Evolutionary conservation across 2,113 vertebrate genomes (phyloP).

Genomic region (Probosciger aterrimus): DNA sequence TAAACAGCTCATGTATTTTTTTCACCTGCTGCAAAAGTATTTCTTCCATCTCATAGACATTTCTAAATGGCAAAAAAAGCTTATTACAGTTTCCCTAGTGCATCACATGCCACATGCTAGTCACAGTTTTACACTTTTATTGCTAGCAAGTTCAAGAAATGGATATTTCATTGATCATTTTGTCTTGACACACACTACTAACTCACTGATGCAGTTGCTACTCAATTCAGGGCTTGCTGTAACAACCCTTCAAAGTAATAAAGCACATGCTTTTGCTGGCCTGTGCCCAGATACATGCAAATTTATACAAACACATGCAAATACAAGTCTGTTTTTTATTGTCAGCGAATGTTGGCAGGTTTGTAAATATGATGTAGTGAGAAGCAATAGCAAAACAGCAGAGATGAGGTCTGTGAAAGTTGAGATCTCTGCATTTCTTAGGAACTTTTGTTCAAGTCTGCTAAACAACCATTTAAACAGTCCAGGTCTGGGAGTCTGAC

Average conservation of each 20-base stretch:
- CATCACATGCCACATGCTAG: neutral
- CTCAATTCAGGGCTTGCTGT: neutral
- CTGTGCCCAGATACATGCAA: slow-evolving; percentile 8
- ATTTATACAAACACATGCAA: slow-evolving; percentile 64
- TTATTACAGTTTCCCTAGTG: neutral
- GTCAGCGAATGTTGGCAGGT: neutral
- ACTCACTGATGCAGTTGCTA: neutral
- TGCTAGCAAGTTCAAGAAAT: neutral
- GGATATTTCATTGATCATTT: neutral
- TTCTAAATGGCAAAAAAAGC: neutral
- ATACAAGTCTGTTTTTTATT: neutral
- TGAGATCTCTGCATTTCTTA: neutral
- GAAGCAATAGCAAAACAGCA: neutral
- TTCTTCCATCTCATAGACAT: neutral
- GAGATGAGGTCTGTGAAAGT: neutral
- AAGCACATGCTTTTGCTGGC: neutral
- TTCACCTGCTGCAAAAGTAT: neutral
- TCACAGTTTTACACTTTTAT: neutral
- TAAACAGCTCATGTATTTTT: neutral
- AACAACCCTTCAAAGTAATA: neutral
- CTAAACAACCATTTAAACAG: neutral
- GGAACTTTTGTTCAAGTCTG: neutral
- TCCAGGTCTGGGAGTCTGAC: neutral
- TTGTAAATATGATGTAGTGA: neutral
- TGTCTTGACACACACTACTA: neutral